Conservation (phyloP, 2,888 invertebrate genomes). For the Hemicrepidius hirtus region DNA sequence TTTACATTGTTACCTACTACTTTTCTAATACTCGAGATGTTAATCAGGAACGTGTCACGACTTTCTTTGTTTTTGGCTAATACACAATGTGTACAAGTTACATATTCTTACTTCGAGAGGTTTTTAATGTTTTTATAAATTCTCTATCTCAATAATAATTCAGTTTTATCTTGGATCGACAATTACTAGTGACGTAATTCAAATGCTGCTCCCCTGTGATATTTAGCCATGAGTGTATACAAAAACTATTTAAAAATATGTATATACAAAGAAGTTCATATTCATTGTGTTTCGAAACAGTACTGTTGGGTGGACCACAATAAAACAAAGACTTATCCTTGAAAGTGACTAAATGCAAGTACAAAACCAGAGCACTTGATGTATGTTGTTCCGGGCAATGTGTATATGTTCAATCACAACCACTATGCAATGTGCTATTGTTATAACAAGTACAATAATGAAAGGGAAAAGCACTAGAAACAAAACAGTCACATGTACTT, state of each 20-base stretch:
- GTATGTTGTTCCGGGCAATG: neutral
- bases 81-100: too few species aligned
- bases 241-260: neutral
- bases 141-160: too few species aligned
- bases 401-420: conserved; percentile 22
- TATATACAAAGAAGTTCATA: conserved; percentile 17
- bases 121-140: too few species aligned
- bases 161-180: too few species aligned
- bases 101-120: too few species aligned
- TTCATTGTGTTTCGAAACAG: conserved; percentile 6
- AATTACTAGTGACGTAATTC: too few species aligned
- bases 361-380: conserved; percentile 1
- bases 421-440: conserved; percentile 35
- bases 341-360: conserved; percentile 32
- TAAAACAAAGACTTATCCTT: conserved; percentile 40
- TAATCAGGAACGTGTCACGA: too few species aligned
- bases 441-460: conserved; percentile 35
- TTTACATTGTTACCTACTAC: too few species aligned
- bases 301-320: conserved; percentile 31
- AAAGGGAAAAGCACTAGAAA: conserved; percentile 46
- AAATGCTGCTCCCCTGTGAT: too few species aligned
- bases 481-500: conserved; percentile 55
- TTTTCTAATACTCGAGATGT: too few species aligned
- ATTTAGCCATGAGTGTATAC: neutral
- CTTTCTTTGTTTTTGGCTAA: too few species aligned